Conservation (phyloP, 2,888 invertebrate genomes). For the Perizoma flavofasciatum region DNA sequence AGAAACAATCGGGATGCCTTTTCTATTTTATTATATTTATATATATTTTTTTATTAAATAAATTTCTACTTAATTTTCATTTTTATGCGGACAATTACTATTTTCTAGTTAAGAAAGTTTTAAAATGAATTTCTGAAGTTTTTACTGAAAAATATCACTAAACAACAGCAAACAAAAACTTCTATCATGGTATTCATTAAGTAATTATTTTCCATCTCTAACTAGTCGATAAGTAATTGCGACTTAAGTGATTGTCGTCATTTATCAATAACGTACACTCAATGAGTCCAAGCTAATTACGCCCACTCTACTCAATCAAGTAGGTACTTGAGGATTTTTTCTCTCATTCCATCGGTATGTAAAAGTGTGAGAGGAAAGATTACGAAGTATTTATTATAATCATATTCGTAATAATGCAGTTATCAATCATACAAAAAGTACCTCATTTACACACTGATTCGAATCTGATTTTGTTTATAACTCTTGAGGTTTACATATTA, state of each 20-base stretch:
- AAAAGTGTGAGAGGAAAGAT: conserved; percentile 20
- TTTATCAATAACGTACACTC: conserved; percentile 64
- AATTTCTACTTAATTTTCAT: neutral
- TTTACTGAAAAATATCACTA: too few species aligned
- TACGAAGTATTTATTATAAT: conserved; percentile 5
- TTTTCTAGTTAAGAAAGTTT: too few species aligned
- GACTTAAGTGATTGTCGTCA: conserved; percentile 56
- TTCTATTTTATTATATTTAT: conserved; percentile 11
- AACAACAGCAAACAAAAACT: conserved; percentile 30
- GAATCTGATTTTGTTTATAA: conserved; percentile 2
- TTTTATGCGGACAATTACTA: too few species aligned
- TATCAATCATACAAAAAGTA: conserved; percentile 12
- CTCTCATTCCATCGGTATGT: conserved; percentile 27
- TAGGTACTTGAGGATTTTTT: conserved; percentile 31
- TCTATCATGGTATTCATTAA: conserved; percentile 37
- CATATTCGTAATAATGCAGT: conserved; percentile 14
- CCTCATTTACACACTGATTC: conserved; percentile 13
- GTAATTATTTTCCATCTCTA: conserved; percentile 53
- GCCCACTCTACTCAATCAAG: conserved; percentile 48
- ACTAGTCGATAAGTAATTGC: conserved; percentile 47
- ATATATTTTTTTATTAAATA: neutral
- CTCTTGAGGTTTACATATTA: neutral
- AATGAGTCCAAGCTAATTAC: conserved; percentile 50
- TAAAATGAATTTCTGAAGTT: too few species aligned
- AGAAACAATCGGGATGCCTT: conserved; percentile 17